These are phyloP conservation scores for Quiscalus mexicanus DNA, from an alignment of 2,113 vertebrate genomes.

Conservation along the genomic window DNA sequence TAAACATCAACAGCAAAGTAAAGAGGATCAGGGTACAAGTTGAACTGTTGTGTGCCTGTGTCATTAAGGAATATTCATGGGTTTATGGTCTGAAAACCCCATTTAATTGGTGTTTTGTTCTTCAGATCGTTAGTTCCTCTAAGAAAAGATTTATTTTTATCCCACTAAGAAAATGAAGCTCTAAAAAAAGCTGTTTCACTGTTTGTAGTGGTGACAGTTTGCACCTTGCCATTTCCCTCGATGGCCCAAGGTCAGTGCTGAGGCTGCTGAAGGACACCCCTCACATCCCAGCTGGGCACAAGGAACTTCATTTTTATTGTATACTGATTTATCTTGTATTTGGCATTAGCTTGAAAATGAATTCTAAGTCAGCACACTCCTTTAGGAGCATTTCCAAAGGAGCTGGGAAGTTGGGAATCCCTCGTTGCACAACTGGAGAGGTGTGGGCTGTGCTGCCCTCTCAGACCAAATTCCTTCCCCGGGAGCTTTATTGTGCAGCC, in stretches of 20 bases:
- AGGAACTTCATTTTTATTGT: background rate
- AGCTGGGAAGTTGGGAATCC: background rate
- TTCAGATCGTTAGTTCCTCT: rapidly evolving
- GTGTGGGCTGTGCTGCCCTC: background rate
- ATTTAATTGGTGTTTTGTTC: background rate
- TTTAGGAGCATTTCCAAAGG: background rate
- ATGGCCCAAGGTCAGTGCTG: background rate
- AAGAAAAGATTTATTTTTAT: background rate
- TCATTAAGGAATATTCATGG: background rate
- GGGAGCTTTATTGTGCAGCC: background rate
- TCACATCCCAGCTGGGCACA: background rate
- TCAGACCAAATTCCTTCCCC: background rate
- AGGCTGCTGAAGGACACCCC: background rate
- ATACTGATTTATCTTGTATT: background rate
- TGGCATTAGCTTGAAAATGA: background rate
- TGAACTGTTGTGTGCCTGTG: background rate
- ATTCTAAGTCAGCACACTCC: background rate
- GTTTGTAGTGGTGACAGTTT: background rate
- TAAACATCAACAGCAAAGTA: background rate
- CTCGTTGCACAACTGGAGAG: background rate
- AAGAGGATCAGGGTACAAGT: background rate
- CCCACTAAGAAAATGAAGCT: background rate
- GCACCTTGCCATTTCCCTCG: background rate
- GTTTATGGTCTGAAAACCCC: background rate
- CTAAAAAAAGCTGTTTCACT: background rate